Conservation (phyloP, 2,888 invertebrate species). For the Malthinus seriepunctatus region DNA sequence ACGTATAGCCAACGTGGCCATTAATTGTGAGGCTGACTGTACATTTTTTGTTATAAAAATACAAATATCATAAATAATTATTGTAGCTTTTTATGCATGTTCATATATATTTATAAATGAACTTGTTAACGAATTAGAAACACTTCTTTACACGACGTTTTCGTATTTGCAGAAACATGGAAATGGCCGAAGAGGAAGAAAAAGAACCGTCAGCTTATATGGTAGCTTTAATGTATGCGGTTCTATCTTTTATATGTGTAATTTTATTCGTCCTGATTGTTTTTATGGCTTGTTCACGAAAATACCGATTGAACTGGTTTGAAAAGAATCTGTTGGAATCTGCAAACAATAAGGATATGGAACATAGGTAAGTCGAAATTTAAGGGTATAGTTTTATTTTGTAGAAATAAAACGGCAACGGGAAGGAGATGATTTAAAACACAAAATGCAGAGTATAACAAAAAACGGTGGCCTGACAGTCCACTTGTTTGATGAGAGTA, state of each 20-base stretch:
- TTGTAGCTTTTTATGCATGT: background rate
- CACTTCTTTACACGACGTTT: background rate
- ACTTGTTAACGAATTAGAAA: background rate
- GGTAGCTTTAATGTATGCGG: constrained; percentile 54
- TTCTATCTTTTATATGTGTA: constrained; percentile 57
- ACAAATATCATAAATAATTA: too few species aligned
- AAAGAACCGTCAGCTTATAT: constrained; percentile 33
- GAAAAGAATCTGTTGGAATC: constrained; percentile 61
- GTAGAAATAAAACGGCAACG: too few species aligned
- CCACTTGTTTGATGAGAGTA: too few species aligned
- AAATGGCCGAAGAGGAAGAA: constrained; percentile 32
- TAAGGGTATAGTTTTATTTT: too few species aligned
- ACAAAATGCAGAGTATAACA: too few species aligned
- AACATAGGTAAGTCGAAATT: constrained; percentile 47
- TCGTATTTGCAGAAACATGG: constrained; percentile 17
- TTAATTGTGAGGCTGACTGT: too few species aligned
- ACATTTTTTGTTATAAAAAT: background rate
- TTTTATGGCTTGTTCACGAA: constrained; percentile 59
- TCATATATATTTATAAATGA: background rate
- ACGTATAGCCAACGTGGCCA: too few species aligned
- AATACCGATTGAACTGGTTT: constrained; percentile 63
- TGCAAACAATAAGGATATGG: constrained; percentile 53
- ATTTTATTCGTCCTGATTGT: constrained; percentile 55
- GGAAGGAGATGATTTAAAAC: too few species aligned
- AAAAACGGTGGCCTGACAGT: too few species aligned